Base-by-base conservation (phyloP, 2,888 invertebrate genomes). In the Aplocera efformata region DNA sequence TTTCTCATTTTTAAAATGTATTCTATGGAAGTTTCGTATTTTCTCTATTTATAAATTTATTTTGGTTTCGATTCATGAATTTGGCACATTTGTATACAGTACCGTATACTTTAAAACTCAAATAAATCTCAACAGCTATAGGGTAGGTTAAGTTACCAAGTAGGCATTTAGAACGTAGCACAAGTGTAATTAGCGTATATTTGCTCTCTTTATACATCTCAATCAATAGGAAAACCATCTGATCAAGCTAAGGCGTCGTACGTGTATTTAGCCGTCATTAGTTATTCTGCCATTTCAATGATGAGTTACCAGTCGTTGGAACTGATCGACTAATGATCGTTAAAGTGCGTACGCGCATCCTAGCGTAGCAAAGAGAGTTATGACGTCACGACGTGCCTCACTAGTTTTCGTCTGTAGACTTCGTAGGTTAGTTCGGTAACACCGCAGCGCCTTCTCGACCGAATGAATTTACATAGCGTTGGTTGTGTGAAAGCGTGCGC, bases 381-480 rank as follows among this genome's bases (percentile, higher is more conserved):
- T 60, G 58, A 75, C 63, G 78, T 79, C 84, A 78, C 73, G 67
- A 75, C 72, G 84, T 83, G 84, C 84, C 84, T 82, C 71, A 71
- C 62, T 69, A 53, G 61, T 72, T 70, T 24, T 72, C 66, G 63
- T 73, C 13, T 17, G 49, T 48, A 55, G 41, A 47, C 41, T 60
- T 48, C 50, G 54, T 56, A 59, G 50, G 55, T 56, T 65, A 68
- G 62, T 58, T 52, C 29, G 23, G 57, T 56, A 58, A 63, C 67
- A 58, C 63, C 68, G 50, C 40, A 54, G 53, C 72, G 72, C 73
- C 70, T 67, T 67, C 57, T 52, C 56, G 56, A 58, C 53, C 42
- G 26, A 40, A 50, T 45, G 50, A 50, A 48, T 58, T 48, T 56
- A 40, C 52, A 38, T 44, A 41, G 48, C 37, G 42, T 33, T 50